A percentile compares a stretch with the other conserved stretches of the same genome.
Conservation (phyloP, 2,797 vertebrate species). For the Neoniphon sammara region DNA sequence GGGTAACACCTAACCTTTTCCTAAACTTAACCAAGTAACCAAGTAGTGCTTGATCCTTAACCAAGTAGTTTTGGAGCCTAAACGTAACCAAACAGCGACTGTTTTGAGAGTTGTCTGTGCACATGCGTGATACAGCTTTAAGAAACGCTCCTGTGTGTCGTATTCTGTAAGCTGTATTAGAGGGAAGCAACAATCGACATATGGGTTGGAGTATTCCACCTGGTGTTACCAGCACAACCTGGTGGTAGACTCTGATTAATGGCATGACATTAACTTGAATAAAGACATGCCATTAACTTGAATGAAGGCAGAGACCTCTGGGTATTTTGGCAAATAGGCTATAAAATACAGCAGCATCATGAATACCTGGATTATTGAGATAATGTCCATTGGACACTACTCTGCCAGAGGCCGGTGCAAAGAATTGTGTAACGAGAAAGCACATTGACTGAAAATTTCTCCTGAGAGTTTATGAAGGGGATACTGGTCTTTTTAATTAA, state of each 20-base stretch:
- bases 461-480: slow-evolving; percentile 63
- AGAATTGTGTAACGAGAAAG: slow-evolving; percentile 73
- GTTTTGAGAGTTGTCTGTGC: too few species aligned
- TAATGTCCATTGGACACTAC: neutral
- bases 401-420: slow-evolving; percentile 15
- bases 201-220: too few species aligned
- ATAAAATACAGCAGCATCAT: slow-evolving; percentile 23
- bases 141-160: too few species aligned
- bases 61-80: too few species aligned
- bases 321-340: slow-evolving; percentile 34
- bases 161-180: too few species aligned
- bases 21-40: too few species aligned
- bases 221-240: too few species aligned
- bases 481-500: slow-evolving; percentile 74
- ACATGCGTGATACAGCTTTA: too few species aligned
- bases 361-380: slow-evolving; percentile 13
- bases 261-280: slow-evolving; percentile 47
- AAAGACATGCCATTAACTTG: slow-evolving; percentile 53
- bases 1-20: too few species aligned
- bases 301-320: slow-evolving; percentile 51
- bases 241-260: slow-evolving; percentile 41
- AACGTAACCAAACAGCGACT: too few species aligned
- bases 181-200: too few species aligned
- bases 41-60: too few species aligned
- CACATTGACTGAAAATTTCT: slow-evolving; percentile 64